Conservation (phyloP, 1,140 invertebrate genomes). For the Pachypeltis micranthus region DNA sequence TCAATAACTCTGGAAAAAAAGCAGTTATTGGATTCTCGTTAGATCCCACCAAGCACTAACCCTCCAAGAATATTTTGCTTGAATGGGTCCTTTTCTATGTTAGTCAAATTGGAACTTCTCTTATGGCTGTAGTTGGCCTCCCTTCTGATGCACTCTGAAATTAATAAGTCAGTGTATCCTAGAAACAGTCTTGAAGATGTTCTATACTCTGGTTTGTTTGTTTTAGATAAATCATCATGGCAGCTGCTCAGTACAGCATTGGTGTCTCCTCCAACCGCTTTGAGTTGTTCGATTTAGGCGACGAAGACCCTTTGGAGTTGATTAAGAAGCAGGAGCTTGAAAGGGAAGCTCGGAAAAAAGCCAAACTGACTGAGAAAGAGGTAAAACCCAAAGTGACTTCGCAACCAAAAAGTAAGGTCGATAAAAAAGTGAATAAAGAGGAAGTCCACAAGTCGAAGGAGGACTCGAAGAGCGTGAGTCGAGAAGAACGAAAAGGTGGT, state of each 20-base stretch:
- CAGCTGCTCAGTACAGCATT: slow-evolving; percentile 14
- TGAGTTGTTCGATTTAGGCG: slow-evolving; percentile 8
- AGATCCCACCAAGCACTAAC: no score
- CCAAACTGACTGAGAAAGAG: slow-evolving; percentile 1
- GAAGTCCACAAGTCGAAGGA: background rate
- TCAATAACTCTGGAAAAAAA: no score
- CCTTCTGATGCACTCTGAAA: no score
- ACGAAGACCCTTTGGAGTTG: slow-evolving; percentile 10
- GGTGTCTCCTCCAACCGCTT: slow-evolving; percentile 12
- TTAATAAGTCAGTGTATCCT: no score
- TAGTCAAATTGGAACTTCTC: no score
- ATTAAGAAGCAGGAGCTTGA: slow-evolving; percentile 1
- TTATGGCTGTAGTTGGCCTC: no score
- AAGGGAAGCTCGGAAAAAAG: slow-evolving; percentile 6
- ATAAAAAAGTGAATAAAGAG: background rate
- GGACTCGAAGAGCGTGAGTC: background rate
- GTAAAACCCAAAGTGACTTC: background rate
- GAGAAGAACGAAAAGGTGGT: background rate
- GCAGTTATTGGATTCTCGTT: no score
- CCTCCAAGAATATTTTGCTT: no score
- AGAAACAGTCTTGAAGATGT: no score
- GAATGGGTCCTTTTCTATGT: no score
- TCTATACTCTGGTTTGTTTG: no score
- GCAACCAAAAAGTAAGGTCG: background rate
- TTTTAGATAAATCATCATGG: no score